These are phyloP conservation scores for Tetraneura akinire DNA, from an alignment of 1,140 invertebrate species.

Conservation along the genomic window DNA sequence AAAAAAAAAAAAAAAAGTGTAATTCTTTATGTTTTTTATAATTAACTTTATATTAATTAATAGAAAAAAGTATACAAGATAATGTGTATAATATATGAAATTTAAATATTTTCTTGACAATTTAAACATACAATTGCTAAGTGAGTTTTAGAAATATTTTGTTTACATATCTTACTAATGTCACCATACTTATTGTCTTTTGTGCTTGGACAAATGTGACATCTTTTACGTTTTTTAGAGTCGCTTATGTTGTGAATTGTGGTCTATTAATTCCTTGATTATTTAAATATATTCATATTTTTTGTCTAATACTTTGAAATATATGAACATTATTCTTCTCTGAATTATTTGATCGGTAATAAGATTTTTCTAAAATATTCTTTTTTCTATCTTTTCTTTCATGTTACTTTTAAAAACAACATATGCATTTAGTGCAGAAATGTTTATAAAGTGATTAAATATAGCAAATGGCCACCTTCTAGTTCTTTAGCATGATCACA, in stretches of 20 bases:
- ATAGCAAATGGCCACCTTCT: no score
- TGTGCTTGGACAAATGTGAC: slow-evolving; percentile 6
- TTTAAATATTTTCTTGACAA: slow-evolving; percentile 19
- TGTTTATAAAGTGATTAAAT: no score
- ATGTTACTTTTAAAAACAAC: no score
- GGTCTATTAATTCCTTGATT: no score
- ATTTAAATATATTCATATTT: no score
- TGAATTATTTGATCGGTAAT: background rate
- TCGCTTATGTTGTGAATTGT: no score
- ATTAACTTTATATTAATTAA: background rate
- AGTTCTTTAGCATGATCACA: no score
- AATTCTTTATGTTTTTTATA: background rate
- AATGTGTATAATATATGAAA: background rate
- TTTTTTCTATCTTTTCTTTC: no score
- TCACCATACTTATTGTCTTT: background rate
- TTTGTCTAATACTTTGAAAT: no score
- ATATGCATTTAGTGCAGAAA: no score
- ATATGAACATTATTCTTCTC: background rate
- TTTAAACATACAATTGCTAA: slow-evolving; percentile 11
- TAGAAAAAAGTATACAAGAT: no score
- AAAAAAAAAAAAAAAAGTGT: background rate
- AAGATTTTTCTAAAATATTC: no score
- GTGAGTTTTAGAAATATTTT: slow-evolving; percentile 28
- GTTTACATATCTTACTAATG: background rate
- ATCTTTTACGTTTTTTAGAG: background rate